Evolutionary conservation across 2,113 vertebrate genomes (phyloP).

Genomic region (Psittacus erithacus): DNA sequence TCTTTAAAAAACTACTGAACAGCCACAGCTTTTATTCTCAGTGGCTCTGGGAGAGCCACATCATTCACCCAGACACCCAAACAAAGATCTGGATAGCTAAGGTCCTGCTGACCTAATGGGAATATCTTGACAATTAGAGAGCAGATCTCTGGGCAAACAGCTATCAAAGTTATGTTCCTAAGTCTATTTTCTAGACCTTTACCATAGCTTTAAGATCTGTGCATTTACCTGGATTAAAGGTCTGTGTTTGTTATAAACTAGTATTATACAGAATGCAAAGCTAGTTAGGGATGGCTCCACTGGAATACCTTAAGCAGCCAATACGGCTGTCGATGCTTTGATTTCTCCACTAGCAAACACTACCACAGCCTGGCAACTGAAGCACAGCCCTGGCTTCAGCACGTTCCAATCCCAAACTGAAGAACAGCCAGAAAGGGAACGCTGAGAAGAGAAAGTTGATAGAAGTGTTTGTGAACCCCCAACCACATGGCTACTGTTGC

Average conservation of each 20-base stretch:
- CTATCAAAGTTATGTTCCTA: background rate
- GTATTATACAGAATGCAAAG: background rate
- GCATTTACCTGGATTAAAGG: background rate
- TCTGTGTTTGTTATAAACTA: background rate
- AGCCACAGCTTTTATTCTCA: constrained; percentile 9
- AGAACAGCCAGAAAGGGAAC: background rate
- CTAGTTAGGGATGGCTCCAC: background rate
- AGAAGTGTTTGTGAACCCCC: background rate
- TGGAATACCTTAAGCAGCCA: background rate
- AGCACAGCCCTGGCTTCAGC: background rate
- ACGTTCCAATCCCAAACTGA: background rate
- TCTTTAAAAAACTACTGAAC: background rate
- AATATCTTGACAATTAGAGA: background rate
- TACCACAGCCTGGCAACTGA: background rate
- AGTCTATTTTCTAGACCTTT: background rate
- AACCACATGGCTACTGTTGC: background rate
- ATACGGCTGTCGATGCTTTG: background rate
- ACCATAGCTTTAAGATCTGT: background rate
- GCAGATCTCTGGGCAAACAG: background rate
- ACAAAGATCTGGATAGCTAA: background rate
- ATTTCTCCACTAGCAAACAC: background rate
- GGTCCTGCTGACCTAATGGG: background rate
- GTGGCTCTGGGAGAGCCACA: background rate
- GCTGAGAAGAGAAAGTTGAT: background rate
- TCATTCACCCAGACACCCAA: background rate